phyloP scores from a whole-genome alignment of 2,113 vertebrate genomes.

The Pontoporia blainvillei region DNA sequence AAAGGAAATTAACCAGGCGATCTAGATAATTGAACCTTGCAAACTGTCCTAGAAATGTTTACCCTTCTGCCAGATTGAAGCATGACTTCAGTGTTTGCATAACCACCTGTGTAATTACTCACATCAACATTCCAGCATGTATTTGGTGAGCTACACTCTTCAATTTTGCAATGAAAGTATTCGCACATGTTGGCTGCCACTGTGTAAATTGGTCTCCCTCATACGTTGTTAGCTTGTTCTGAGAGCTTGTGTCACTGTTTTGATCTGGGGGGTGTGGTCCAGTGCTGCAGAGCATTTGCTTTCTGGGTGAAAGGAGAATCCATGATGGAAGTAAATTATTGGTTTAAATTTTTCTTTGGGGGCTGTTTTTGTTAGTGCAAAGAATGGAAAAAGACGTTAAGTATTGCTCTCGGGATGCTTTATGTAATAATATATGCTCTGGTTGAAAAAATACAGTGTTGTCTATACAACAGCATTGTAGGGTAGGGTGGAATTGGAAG shows the following conservation, averaged over 20 bases:
- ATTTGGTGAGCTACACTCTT: background rate
- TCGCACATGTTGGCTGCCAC: constrained; percentile 26
- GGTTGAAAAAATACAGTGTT: background rate
- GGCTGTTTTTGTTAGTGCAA: background rate
- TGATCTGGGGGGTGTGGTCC: background rate
- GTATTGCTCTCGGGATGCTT: background rate
- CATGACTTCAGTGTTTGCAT: background rate
- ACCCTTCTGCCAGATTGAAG: constrained; percentile 45
- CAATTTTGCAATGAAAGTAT: constrained; percentile 50
- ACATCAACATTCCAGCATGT: background rate
- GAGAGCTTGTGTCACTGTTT: background rate
- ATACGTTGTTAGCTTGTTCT: no score
- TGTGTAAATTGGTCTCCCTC: constrained; percentile 4
- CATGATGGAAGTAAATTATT: background rate
- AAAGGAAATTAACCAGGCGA: constrained; percentile 28
- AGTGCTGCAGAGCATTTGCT: background rate
- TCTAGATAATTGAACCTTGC: constrained; percentile 40
- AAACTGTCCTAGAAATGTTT: constrained; percentile 37
- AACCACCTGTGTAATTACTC: constrained; percentile 44
- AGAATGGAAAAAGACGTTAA: background rate
- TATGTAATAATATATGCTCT: background rate
- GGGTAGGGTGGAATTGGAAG: background rate
- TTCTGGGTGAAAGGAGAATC: background rate
- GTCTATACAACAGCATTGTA: background rate
- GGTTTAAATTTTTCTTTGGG: background rate